Conservation (phyloP, 2,113 vertebrate genomes). For the Melanocharis versteri region DNA sequence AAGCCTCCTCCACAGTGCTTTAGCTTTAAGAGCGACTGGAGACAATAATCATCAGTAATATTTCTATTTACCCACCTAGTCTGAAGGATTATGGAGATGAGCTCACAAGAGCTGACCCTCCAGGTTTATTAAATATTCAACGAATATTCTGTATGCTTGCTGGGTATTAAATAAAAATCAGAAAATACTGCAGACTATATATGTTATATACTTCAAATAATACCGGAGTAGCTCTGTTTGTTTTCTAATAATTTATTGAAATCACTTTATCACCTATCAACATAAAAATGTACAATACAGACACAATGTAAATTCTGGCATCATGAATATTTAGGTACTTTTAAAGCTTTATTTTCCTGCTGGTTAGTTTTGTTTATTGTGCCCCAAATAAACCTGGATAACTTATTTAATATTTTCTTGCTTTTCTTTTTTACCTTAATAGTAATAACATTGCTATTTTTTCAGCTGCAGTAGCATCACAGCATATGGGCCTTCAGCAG, state of each 20-base stretch:
- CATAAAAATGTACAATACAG: conserved; percentile 16
- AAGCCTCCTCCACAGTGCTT: not conserved
- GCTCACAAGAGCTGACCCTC: conserved; percentile 72
- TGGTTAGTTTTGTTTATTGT: not conserved
- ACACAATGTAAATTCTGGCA: not conserved
- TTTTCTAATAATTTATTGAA: conserved; percentile 62
- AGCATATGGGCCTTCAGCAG: not conserved
- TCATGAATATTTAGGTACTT: conserved; percentile 26
- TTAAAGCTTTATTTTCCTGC: not conserved
- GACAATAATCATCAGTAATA: conserved; percentile 4
- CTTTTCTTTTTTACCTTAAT: not conserved
- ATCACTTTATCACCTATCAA: conserved; percentile 47
- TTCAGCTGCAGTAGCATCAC: not conserved
- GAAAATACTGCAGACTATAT: conserved; percentile 47
- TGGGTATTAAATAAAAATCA: conserved; percentile 59
- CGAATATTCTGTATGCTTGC: conserved; percentile 37
- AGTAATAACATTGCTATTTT: not conserved
- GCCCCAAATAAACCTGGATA: not conserved
- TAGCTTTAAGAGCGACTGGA: not conserved
- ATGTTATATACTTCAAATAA: conserved; percentile 45
- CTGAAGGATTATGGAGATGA: conserved; percentile 78
- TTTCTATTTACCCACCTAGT: conserved; percentile 50
- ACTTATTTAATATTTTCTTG: not conserved
- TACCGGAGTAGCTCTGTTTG: conserved; percentile 23
- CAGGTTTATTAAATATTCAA: conserved; percentile 77